These are phyloP conservation scores for Cybosia mesomella DNA, from an alignment of 2,888 invertebrate genomes.

Conservation along the genomic window DNA sequence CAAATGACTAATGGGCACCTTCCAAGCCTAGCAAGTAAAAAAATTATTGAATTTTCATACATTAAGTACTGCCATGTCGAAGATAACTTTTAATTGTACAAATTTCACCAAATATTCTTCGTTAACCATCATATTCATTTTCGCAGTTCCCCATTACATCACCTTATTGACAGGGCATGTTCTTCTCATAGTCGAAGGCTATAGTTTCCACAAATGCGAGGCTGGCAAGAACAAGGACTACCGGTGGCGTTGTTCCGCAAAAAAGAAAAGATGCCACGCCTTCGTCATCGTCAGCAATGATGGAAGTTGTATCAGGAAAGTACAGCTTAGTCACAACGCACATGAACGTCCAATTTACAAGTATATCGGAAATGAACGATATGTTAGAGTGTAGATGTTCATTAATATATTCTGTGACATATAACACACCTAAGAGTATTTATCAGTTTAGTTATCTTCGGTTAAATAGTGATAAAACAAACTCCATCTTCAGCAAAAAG, in stretches of 20 bases:
- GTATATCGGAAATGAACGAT: conserved; percentile 20
- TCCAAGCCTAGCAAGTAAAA: too few species aligned
- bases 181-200: conserved; percentile 53
- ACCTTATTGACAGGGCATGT: conserved; percentile 43
- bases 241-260: conserved; percentile 42
- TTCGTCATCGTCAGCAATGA: conserved; percentile 34
- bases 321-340: conserved; percentile 29
- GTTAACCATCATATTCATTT: background rate
- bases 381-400: conserved; percentile 18
- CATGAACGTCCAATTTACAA: conserved; percentile 31
- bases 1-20: too few species aligned
- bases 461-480: background rate
- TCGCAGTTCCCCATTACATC: conserved; percentile 36
- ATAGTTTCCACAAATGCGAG: conserved; percentile 50
- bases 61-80: too few species aligned
- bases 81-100: too few species aligned
- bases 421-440: background rate
- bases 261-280: conserved; percentile 36
- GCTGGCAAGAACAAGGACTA: conserved; percentile 4
- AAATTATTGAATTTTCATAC: too few species aligned
- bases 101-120: background rate
- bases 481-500: background rate
- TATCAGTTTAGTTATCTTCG: background rate
- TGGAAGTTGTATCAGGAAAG: conserved; percentile 25
- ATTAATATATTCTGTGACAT: background rate